Base-by-base conservation (phyloP, 2,113 vertebrate genomes). In the Mormyrus lacerda region DNA sequence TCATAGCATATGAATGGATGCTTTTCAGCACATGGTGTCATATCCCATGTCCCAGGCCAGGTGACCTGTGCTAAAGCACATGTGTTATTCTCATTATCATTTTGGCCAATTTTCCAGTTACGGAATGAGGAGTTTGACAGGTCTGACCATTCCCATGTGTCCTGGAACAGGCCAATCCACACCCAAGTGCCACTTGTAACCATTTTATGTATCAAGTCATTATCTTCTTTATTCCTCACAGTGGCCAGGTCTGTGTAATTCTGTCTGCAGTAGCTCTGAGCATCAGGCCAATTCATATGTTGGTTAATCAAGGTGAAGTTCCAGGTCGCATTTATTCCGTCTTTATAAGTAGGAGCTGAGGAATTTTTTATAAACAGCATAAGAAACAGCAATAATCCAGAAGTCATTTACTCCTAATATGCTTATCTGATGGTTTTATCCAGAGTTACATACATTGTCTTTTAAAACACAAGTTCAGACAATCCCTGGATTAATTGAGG, bases 61-160 rank as follows among this genome's bases (percentile, higher is more conserved):
- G 44, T 44, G 44, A 44, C 44, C 44, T 44, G 44, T 44, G 44
- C 44, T 44, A 44, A 44, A 44, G 44, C 44, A 44, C 44, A 44
- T 44, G 44, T 5, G 44, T 6, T 44, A 5, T 44, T 44, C 44
- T 44, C 0, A 44, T 44, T 5, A 44, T 44, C 44, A 44, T 44
- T 44, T 44, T 44, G 44, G 0, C 15, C 79, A 19, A 9, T 31
- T 21, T 39, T 55, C 90, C 90, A 90, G 87, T 90, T 53, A 1
- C 44, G 83, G 83, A 89, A 90, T 73, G 88, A 89, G 42, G 90
- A 76, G 19, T 86, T 87, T 10, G 82, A 45, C 55, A 11, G 13
- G 17, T 89, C 88, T 53, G 82, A 89, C 90, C 90, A 90, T 19
- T 9, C 44, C 90, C 90, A 90, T 45, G 73, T 2, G 10, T 79